Evolutionary conservation across 2,797 vertebrate species (phyloP).

Genomic region (Notoglanidium macrostoma): DNA sequence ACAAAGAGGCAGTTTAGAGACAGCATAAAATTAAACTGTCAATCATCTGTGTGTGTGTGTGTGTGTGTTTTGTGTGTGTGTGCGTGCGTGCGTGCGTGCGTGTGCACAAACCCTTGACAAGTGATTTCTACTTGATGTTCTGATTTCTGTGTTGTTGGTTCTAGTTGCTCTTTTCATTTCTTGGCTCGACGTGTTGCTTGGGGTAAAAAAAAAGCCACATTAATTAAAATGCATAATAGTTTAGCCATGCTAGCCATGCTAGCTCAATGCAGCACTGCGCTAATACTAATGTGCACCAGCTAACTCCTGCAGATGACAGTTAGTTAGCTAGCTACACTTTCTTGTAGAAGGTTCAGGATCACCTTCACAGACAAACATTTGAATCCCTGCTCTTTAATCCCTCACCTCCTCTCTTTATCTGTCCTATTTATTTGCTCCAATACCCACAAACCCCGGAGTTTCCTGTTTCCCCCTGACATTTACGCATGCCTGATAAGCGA

Average conservation of each 20-base stretch:
- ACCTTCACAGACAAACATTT: not conserved
- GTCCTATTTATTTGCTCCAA: not conserved
- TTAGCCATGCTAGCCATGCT: not conserved
- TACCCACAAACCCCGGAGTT: not conserved
- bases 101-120: not conserved
- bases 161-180: not conserved
- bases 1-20: slow-evolving; percentile 60
- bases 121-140: not conserved
- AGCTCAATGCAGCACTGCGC: not conserved
- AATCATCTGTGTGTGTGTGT: slow-evolving; percentile 47
- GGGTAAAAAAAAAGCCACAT: not conserved
- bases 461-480: slow-evolving; percentile 24
- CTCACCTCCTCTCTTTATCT: not conserved
- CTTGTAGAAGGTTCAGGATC: not conserved
- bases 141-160: not conserved
- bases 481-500: slow-evolving; percentile 12
- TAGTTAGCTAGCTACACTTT: not conserved
- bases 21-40: slow-evolving; percentile 74
- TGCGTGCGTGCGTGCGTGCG: slow-evolving; percentile 8
- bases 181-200: not conserved
- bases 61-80: slow-evolving; percentile 13
- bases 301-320: not conserved
- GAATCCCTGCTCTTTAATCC: not conserved
- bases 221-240: not conserved
- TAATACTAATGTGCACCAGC: not conserved